Evolutionary conservation across 2,888 invertebrate species (phyloP).

Genomic region (Sisyra nigra): DNA sequence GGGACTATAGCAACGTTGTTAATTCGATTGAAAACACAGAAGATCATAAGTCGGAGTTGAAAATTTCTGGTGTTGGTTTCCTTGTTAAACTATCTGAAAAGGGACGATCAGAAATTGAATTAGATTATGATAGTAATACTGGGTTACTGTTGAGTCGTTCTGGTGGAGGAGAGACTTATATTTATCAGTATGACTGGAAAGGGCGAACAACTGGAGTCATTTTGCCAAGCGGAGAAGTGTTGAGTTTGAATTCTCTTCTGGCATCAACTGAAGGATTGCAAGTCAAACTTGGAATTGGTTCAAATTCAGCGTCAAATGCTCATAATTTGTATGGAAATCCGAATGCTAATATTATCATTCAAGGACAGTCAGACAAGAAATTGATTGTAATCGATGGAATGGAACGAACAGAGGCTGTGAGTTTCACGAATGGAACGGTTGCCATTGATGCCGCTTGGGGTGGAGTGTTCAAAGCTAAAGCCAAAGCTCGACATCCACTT

Average conservation of each 20-base stretch:
- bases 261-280: constrained; percentile 61
- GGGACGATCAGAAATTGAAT: constrained; percentile 72
- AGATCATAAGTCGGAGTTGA: constrained; percentile 81
- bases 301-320: constrained; percentile 9
- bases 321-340: constrained; percentile 6
- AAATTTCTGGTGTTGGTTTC: constrained; percentile 84
- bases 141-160: constrained; percentile 75
- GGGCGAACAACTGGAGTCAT: constrained; percentile 76
- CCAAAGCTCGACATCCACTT: constrained; percentile 65
- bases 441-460: constrained; percentile 60
- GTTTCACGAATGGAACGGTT: constrained; percentile 64
- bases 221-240: constrained; percentile 80
- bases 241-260: constrained; percentile 61
- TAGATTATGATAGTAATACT: constrained; percentile 81
- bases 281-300: constrained; percentile 36
- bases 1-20: constrained; percentile 82
- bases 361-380: constrained; percentile 31
- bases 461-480: constrained; percentile 57
- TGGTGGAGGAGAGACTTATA: constrained; percentile 72
- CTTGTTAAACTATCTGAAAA: constrained; percentile 78
- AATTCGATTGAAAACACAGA: constrained; percentile 90
- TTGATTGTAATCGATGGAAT: constrained; percentile 36
- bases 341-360: constrained; percentile 15
- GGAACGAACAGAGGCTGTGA: constrained; percentile 53
- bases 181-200: constrained; percentile 81